These are phyloP conservation scores for Odontocolon sp. DNA, from an alignment of 2,888 invertebrate species.

Conservation along the genomic window DNA sequence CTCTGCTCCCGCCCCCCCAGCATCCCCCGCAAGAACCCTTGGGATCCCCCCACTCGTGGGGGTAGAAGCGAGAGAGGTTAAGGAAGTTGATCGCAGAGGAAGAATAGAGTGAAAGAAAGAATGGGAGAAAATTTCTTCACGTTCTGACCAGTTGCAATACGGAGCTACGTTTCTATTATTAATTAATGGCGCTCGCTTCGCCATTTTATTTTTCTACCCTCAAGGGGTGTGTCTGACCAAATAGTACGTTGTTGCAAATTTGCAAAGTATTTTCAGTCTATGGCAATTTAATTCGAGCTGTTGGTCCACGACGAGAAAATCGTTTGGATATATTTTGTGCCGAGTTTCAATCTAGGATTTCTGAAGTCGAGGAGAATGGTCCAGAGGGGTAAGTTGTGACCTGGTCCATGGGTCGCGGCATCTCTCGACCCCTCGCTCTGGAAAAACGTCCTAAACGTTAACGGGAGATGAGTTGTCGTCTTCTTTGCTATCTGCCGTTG, in stretches of 20 bases:
- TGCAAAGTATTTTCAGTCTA: constrained; percentile 36
- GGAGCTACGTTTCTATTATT: constrained; percentile 72
- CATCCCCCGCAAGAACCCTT: constrained; percentile 40
- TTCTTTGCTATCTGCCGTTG: constrained; percentile 18
- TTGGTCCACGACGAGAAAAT: constrained; percentile 17
- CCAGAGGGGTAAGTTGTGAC: constrained; percentile 44
- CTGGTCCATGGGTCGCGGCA: constrained; percentile 15
- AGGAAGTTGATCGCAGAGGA: constrained; percentile 26
- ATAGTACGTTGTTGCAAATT: constrained; percentile 1
- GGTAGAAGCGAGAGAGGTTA: constrained; percentile 30
- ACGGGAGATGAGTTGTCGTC: constrained; percentile 50
- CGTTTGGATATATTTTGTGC: constrained; percentile 10
- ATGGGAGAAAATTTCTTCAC: constrained; percentile 45
- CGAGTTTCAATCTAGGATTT: constrained; percentile 49
- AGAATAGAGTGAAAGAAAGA: constrained; percentile 23
- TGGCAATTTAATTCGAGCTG: constrained; percentile 21
- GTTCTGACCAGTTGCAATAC: constrained; percentile 62
- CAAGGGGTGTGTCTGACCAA: background rate
- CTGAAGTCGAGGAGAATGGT: constrained; percentile 34
- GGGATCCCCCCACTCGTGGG: constrained; percentile 33
- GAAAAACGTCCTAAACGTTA: constrained; percentile 51
- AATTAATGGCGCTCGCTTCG: constrained; percentile 76
- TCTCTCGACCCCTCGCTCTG: background rate
- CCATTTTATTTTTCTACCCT: constrained; percentile 74
- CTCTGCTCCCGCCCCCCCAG: constrained; percentile 51